phyloP scores from a whole-genome alignment of 2,888 invertebrate species.

The Lasioglossum oenotherae region DNA sequence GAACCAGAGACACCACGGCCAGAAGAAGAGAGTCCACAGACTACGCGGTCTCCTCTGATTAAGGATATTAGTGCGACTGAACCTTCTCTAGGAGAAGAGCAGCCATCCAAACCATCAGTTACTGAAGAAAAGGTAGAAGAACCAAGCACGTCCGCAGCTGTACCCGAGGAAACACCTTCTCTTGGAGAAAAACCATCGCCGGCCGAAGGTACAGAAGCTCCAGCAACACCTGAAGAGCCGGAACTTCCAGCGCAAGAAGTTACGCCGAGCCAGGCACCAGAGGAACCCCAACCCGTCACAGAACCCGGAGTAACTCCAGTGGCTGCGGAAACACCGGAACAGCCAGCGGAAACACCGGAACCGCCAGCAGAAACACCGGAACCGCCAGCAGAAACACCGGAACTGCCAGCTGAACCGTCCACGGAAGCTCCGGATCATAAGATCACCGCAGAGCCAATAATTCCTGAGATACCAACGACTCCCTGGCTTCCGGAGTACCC shows the following conservation, averaged over 20 bases:
- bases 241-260: constrained; percentile 22
- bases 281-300: constrained; percentile 33
- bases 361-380: constrained; percentile 26
- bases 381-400: background rate
- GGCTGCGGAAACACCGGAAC: constrained; percentile 29
- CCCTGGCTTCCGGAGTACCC: constrained; percentile 73
- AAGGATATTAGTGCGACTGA: constrained; percentile 42
- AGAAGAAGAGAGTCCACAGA: constrained; percentile 44
- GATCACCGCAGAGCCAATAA: constrained; percentile 29
- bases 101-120: constrained; percentile 48
- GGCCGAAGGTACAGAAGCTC: constrained; percentile 38
- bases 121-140: constrained; percentile 33
- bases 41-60: constrained; percentile 22
- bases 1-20: constrained; percentile 53
- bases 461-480: constrained; percentile 44
- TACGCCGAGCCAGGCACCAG: constrained; percentile 31
- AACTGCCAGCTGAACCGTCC: constrained; percentile 1
- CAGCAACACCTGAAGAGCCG: constrained; percentile 38
- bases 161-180: constrained; percentile 39
- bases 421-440: constrained; percentile 45
- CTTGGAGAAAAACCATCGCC: constrained; percentile 31
- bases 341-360: constrained; percentile 25
- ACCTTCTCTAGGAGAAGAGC: constrained; percentile 39
- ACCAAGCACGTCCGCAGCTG: constrained; percentile 27
- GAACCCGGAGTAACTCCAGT: constrained; percentile 40